Evolutionary conservation across 2,888 invertebrate species (phyloP).

Genomic region (Lasioglossum marginatum): DNA sequence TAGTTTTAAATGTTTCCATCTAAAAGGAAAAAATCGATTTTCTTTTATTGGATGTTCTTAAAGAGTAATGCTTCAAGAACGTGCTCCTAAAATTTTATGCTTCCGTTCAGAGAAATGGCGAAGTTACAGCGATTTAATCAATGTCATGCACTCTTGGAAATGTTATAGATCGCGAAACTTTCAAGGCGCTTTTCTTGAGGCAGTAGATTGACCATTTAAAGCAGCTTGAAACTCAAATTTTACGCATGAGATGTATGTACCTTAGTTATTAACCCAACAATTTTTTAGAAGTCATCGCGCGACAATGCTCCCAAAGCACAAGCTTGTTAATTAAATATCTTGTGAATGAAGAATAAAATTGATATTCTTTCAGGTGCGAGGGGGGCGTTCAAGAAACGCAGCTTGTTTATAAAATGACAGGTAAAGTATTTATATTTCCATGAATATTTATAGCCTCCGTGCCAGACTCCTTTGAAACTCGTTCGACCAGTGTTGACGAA

Average conservation of each 20-base stretch:
- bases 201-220: not conserved
- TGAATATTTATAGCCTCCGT: not conserved
- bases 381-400: not conserved
- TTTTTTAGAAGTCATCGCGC: too few relatives aligned
- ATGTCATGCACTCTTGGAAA: not conserved
- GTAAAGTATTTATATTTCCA: not conserved
- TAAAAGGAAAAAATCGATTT: not conserved
- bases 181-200: not conserved
- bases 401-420: not conserved
- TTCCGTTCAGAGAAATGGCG: not conserved
- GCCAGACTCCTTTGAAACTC: not conserved
- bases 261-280: not conserved
- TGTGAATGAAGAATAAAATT: not conserved
- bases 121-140: not conserved
- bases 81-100: not conserved
- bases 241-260: not conserved
- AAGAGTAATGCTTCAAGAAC: not conserved
- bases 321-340: not conserved
- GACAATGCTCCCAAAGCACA: too few relatives aligned
- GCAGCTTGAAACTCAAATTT: not conserved
- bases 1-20: not conserved
- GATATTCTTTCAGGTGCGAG: not conserved
- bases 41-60: not conserved
- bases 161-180: not conserved
- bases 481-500: not conserved